phyloP scores from a whole-genome alignment of 2,113 vertebrate species.

The Malurus elegans region DNA sequence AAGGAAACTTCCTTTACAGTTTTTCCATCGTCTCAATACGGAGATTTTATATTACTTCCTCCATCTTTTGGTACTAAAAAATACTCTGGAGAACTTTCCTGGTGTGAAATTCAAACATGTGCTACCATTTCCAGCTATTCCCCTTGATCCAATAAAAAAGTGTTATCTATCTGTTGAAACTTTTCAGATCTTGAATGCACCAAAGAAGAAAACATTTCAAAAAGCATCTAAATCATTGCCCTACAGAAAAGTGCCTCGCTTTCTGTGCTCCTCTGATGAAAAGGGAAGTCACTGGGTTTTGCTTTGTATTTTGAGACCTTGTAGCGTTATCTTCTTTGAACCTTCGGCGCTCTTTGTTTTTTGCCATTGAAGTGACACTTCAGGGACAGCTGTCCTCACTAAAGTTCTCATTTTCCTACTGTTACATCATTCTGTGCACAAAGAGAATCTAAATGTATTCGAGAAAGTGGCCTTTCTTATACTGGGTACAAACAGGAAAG shows the following conservation, averaged over 20 bases:
- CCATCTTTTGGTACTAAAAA: not conserved
- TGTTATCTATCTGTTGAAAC: not conserved
- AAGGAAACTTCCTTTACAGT: not conserved
- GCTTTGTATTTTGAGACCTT: constrained; percentile 17
- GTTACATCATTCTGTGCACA: not conserved
- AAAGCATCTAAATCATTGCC: not conserved
- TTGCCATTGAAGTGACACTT: not conserved
- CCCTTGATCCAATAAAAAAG: not conserved
- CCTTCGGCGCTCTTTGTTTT: not conserved
- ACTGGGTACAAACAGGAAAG: not conserved
- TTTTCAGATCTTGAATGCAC: not conserved
- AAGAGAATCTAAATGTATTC: not conserved
- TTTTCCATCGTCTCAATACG: not conserved
- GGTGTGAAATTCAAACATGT: not conserved
- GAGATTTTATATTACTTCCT: not conserved
- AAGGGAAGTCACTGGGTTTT: not conserved
- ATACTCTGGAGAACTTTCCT: not conserved
- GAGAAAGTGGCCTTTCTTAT: not conserved
- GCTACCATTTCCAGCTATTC: not conserved
- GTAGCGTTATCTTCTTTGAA: not conserved
- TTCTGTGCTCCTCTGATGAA: not conserved
- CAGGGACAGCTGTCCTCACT: not conserved
- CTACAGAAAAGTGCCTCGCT: not conserved
- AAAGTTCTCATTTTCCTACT: not conserved
- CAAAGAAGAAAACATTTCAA: not conserved